Percentiles rank a stretch among this genome's conserved stretches.
Evolutionary conservation across 2,113 vertebrate species (phyloP).

Genomic region (Brachypodius melanocephalos): DNA sequence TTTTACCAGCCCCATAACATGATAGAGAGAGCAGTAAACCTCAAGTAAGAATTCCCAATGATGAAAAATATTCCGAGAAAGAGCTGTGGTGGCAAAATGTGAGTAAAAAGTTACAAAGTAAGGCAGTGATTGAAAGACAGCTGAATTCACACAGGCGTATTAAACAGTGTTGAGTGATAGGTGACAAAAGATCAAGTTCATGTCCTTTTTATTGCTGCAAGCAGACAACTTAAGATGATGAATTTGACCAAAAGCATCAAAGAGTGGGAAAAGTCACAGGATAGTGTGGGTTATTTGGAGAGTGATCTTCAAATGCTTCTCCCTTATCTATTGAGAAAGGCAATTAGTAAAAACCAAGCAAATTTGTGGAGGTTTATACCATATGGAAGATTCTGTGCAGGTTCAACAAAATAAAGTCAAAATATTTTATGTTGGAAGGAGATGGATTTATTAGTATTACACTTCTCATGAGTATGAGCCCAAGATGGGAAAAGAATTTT

Average conservation of each 20-base stretch:
- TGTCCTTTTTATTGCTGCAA: neutral
- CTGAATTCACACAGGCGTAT: neutral
- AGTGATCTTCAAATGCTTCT: neutral
- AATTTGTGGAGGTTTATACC: neutral
- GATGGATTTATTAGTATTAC: neutral
- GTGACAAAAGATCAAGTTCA: neutral
- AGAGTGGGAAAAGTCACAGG: neutral
- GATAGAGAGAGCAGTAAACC: neutral
- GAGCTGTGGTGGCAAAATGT: neutral
- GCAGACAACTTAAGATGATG: neutral
- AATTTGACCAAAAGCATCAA: neutral
- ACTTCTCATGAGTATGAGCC: neutral
- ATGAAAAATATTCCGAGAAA: neutral
- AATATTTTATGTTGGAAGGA: neutral
- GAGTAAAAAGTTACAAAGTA: neutral
- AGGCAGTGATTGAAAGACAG: conserved; percentile 3
- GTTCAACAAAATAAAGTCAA: neutral
- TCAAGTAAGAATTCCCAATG: neutral
- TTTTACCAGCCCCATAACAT: neutral
- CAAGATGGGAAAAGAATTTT: neutral
- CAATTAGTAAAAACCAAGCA: neutral
- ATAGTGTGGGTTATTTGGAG: neutral
- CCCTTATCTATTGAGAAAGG: neutral
- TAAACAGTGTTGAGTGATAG: conserved; percentile 34
- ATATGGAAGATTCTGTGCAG: neutral